phyloP scores from a whole-genome alignment of 1,140 invertebrate genomes.

The Ceratina japonica region DNA sequence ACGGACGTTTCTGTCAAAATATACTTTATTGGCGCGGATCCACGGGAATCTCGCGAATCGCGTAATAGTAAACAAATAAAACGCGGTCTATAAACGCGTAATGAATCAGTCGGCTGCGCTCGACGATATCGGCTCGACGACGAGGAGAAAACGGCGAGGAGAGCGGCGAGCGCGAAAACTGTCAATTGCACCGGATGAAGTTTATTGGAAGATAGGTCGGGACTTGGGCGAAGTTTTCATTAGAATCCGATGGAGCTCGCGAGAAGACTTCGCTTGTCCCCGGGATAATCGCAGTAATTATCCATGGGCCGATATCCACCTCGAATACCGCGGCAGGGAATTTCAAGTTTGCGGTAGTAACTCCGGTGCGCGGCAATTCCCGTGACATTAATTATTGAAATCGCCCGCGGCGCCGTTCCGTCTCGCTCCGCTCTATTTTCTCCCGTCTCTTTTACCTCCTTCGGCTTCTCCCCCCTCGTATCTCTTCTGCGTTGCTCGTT shows the following conservation, averaged over 20 bases:
- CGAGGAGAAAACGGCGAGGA: not conserved
- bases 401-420: slow-evolving; percentile 59
- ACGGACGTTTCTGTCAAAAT: no score
- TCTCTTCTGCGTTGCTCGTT: slow-evolving; percentile 21
- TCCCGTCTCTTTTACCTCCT: not conserved
- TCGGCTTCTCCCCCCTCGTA: slow-evolving; percentile 19
- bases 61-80: no score
- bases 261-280: slow-evolving; percentile 35
- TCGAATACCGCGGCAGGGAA: slow-evolving; percentile 58
- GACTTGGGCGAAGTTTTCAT: slow-evolving; percentile 28
- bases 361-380: slow-evolving; percentile 63
- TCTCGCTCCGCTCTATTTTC: not conserved
- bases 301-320: slow-evolving; percentile 45
- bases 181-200: not conserved
- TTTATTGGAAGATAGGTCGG: not conserved
- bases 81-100: no score
- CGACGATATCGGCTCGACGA: not conserved
- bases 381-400: slow-evolving; percentile 72
- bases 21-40: no score
- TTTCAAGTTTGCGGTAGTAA: slow-evolving; percentile 63
- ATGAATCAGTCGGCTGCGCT: no score
- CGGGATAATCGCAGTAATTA: slow-evolving; percentile 63
- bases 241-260: slow-evolving; percentile 23
- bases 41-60: no score
- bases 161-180: not conserved